Evolutionary conservation across 2,888 invertebrate genomes (phyloP).

Genomic region (Artemia sp.): DNA sequence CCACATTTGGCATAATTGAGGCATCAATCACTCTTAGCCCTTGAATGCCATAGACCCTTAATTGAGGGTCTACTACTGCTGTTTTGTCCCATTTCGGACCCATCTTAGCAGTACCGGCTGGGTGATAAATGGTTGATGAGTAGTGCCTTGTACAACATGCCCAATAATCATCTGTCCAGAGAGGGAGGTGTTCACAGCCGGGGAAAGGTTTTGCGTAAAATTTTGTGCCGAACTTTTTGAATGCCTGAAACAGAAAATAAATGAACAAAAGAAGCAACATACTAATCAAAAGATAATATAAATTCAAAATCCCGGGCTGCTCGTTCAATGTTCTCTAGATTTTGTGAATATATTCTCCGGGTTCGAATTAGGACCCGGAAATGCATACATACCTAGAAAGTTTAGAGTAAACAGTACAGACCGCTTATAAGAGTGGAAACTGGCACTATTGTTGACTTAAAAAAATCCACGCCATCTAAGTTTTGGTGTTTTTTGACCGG

Average conservation of each 20-base stretch:
- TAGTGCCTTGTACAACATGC: conserved; percentile 64
- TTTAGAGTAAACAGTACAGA: too few relatives aligned
- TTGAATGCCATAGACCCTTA: conserved; percentile 56
- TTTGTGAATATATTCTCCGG: too few relatives aligned
- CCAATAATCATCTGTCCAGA: conserved; percentile 70
- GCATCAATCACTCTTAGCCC: conserved; percentile 66
- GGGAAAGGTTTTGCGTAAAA: conserved; percentile 56
- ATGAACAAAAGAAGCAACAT: background rate
- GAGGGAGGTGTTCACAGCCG: conserved; percentile 59
- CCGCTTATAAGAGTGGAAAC: too few relatives aligned
- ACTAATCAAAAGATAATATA: background rate
- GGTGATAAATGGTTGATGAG: conserved; percentile 71
- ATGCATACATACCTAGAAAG: too few relatives aligned
- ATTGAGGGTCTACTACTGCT: conserved; percentile 61
- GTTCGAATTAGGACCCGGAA: too few relatives aligned
- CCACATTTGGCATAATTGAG: conserved; percentile 69
- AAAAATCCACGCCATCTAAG: too few relatives aligned
- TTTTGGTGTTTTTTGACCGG: too few relatives aligned
- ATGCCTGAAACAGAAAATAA: conserved; percentile 24
- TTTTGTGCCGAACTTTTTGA: conserved; percentile 54
- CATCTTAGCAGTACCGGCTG: conserved; percentile 71
- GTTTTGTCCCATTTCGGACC: conserved; percentile 54
- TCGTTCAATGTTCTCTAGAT: too few relatives aligned
- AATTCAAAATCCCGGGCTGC: too few relatives aligned
- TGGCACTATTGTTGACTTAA: too few relatives aligned